Conservation (phyloP, 2,113 vertebrate species). For the Cairina moschata region DNA sequence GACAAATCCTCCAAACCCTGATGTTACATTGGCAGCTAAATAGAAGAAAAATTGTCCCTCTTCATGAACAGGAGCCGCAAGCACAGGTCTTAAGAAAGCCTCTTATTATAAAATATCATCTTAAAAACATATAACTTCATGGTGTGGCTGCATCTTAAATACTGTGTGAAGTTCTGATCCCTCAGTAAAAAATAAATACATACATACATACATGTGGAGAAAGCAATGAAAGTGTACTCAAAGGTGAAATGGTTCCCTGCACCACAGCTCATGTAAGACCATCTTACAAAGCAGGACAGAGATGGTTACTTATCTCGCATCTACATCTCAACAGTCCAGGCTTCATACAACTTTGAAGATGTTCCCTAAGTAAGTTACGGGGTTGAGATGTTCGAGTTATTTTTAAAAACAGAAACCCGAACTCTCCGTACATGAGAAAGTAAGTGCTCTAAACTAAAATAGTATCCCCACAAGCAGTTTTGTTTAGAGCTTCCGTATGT, state of each 20-base stretch:
- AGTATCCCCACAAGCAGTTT: not conserved
- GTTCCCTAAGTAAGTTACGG: not conserved
- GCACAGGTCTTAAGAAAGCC: not conserved
- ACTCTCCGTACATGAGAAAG: not conserved
- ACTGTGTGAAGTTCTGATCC: not conserved
- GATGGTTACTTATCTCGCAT: not conserved
- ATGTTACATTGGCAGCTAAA: not conserved
- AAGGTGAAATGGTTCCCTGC: fast-evolving
- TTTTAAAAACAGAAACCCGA: not conserved
- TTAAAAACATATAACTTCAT: not conserved
- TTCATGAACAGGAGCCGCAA: not conserved
- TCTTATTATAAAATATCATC: not conserved
- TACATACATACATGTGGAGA: not conserved
- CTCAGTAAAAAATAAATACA: not conserved
- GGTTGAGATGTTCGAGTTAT: not conserved
- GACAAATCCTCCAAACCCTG: not conserved
- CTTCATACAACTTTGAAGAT: not conserved
- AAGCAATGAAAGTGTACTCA: not conserved
- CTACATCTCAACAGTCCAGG: not conserved
- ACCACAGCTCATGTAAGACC: not conserved
- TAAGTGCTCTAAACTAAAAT: not conserved
- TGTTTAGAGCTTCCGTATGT: not conserved
- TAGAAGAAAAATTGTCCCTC: not conserved
- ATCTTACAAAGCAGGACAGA: not conserved
- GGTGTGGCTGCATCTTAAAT: not conserved